Evolutionary conservation across 2,113 vertebrate genomes (phyloP), one percentile per base, ranked within the genome.

Genomic region (Sylvietta virens): DNA sequence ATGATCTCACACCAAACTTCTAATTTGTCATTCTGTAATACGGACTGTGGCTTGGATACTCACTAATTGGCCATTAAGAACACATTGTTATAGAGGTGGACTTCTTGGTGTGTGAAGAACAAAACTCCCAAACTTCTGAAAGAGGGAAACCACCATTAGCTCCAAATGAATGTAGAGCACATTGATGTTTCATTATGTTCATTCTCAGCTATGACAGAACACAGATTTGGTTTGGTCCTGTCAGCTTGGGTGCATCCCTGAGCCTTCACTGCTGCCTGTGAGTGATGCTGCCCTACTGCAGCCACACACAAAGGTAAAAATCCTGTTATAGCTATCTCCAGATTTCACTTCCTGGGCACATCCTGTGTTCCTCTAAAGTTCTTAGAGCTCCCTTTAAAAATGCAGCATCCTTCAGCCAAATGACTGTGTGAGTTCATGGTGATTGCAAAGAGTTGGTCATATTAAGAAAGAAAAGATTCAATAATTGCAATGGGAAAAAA

Each of bases 1-100:
- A 66, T 33, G 33, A 47, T 61, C 76, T 94, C 53, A 35, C 20
- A 71, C 56, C 60, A 90, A 93, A 87, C 53, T 76, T 82, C 47
- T 57, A 37, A 83, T 94, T 82, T 88, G 80, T 92, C 77, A 88
- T 45, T 45, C 73, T 47, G 48, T 35, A 86, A 53, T 85, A 54
- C 12, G 26, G 60, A 85, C 30, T 93, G 64, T 81, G 47, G 54
- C 64, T 92, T 86, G 45, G 62, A 72, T 86, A 83, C 73, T 40
- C 17, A 22, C 40, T 93, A 94, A 96, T 62, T 83, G 81, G 80
- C 95, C 56, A 84, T 73, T 92, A 95, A 85, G 83, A 85, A 22
- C 35, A 85, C 60, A 80, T 7, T 94, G 77, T 92, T 89, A 66
- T n/a, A 53, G 81, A 94, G 48, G 74, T 64, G 83, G 27, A 23